Conservation (phyloP, 2,797 vertebrate species). For the Manis crassicaudata region DNA sequence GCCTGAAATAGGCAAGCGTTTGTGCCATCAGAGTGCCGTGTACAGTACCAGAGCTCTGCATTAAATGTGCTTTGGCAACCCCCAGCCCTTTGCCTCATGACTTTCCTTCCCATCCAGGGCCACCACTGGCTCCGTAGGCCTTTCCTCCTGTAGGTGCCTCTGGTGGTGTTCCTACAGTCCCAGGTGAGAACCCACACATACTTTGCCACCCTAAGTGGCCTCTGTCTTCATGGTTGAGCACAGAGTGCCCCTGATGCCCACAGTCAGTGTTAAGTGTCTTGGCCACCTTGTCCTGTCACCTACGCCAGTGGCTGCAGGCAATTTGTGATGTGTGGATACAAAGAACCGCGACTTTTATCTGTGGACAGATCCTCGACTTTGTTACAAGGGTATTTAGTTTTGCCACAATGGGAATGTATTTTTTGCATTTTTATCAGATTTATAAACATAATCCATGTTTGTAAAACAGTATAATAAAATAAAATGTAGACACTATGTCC, state of each 20-base stretch:
- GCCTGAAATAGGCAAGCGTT: background rate
- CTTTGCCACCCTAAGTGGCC: background rate
- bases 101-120: background rate
- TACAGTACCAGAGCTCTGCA: background rate
- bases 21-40: background rate
- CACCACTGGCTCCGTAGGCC: background rate
- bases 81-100: background rate
- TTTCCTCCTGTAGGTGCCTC: no score
- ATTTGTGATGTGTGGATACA: accelerated
- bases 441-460: background rate
- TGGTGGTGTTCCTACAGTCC: accelerated
- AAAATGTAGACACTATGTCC: background rate
- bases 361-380: background rate
- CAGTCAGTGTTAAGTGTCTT: background rate
- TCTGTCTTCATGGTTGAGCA: background rate
- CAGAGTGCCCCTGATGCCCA: background rate
- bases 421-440: background rate
- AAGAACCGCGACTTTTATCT: no score
- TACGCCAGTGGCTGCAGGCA: accelerated
- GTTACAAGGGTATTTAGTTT: background rate
- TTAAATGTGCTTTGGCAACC: background rate
- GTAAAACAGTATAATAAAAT: background rate
- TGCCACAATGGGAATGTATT: background rate
- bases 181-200: background rate
- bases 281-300: background rate